Percentiles rank a stretch among this genome's conserved stretches.
These are phyloP conservation scores for Brachyalestes nurse DNA, from an alignment of 2,797 vertebrate species.

Conservation along the genomic window DNA sequence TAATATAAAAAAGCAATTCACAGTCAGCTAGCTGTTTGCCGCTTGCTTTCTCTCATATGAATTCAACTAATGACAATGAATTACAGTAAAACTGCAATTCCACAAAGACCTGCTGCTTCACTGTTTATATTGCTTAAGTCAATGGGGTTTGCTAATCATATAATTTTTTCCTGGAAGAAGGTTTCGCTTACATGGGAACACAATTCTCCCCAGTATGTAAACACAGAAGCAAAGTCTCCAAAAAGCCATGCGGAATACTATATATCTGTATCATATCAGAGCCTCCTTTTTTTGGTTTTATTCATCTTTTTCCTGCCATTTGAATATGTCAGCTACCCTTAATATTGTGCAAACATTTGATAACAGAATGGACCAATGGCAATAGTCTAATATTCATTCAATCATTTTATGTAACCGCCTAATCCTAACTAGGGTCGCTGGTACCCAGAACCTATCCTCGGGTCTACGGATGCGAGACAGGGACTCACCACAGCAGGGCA, in stretches of 20 bases:
- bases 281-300: not conserved
- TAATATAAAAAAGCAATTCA: not conserved
- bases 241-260: not conserved
- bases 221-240: conserved; percentile 3
- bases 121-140: conserved; percentile 34
- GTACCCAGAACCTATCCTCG: no score
- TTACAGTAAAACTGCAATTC: conserved; percentile 35
- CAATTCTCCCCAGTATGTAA: conserved; percentile 18
- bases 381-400: no score
- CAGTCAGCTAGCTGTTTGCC: conserved; percentile 29
- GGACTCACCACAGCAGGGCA: no score
- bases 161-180: conserved; percentile 45
- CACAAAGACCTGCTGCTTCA: conserved; percentile 45
- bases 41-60: conserved; percentile 50
- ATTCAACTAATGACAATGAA: conserved; percentile 55
- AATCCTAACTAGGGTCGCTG: no score
- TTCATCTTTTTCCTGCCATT: not conserved
- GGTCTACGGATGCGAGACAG: no score
- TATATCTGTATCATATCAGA: not conserved
- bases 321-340: not conserved
- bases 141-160: conserved; percentile 44
- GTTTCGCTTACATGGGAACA: conserved; percentile 15
- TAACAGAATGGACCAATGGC: no score
- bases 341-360: not conserved
- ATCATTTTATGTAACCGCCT: no score